phyloP scores from a whole-genome alignment of 2,888 invertebrate genomes.

The Drosophila vallismaia region DNA sequence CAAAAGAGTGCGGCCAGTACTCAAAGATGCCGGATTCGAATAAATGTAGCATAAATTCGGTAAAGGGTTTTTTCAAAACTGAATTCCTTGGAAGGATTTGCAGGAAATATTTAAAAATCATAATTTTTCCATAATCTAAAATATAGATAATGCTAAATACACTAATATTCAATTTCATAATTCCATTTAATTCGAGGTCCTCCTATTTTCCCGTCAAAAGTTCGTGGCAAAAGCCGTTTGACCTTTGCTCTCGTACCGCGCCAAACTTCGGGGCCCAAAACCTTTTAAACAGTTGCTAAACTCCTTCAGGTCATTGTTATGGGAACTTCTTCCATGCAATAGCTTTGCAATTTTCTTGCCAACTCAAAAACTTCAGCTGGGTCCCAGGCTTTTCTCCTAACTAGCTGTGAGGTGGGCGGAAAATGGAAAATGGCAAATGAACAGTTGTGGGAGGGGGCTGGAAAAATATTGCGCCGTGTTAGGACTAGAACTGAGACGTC shows the following conservation, averaged over 20 bases:
- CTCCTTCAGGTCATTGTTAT: conserved; percentile 61
- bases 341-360: conserved; percentile 72
- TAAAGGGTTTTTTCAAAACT: background rate
- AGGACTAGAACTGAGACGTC: conserved; percentile 18
- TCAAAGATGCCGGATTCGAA: background rate
- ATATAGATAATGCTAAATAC: background rate
- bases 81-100: background rate
- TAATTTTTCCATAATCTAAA: too few relatives aligned
- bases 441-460: background rate
- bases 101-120: too few relatives aligned
- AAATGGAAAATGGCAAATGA: conserved; percentile 25
- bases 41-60: background rate
- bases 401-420: conserved; percentile 50
- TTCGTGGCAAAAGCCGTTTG: conserved; percentile 33
- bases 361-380: conserved; percentile 72
- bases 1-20: background rate
- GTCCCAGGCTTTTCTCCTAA: conserved; percentile 66
- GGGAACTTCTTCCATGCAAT: conserved; percentile 56
- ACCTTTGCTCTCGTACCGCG: conserved; percentile 28
- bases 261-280: conserved; percentile 24
- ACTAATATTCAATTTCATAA: background rate
- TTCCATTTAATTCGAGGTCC: background rate
- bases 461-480: conserved; percentile 3
- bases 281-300: conserved; percentile 50
- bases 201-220: conserved; percentile 2